Evolutionary conservation across 2,888 invertebrate genomes (phyloP).

Genomic region (Mystacides longicornis): DNA sequence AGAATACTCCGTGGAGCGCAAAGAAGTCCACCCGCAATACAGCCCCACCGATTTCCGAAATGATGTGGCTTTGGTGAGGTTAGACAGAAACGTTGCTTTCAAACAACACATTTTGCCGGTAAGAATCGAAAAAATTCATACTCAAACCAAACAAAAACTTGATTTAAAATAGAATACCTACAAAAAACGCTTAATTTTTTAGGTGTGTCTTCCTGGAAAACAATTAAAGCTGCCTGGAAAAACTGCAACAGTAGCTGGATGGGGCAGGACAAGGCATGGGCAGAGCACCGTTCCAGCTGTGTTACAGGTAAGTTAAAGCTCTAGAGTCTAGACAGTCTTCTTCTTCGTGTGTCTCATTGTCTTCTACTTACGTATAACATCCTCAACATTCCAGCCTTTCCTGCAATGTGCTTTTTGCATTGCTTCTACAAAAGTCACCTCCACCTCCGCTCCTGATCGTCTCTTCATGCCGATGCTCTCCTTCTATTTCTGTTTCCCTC

Average conservation of each 20-base stretch:
- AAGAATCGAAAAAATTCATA: not conserved
- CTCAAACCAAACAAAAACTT: too few species aligned
- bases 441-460: too few species aligned
- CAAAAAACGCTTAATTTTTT: too few species aligned
- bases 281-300: conserved; percentile 82
- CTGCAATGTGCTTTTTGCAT: too few species aligned
- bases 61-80: conserved; percentile 76
- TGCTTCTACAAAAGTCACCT: too few species aligned
- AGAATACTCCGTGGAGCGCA: conserved; percentile 80
- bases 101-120: conserved; percentile 88
- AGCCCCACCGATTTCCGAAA: conserved; percentile 88
- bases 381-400: too few species aligned
- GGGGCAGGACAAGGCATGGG: conserved; percentile 87
- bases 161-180: too few species aligned
- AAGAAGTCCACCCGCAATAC: conserved; percentile 86
- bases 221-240: conserved; percentile 74
- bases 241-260: conserved; percentile 87
- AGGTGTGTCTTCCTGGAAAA: conserved; percentile 75
- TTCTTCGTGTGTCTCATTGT: too few species aligned
- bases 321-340: too few species aligned
- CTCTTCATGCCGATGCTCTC: too few species aligned
- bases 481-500: too few species aligned
- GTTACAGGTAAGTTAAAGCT: conserved; percentile 56
- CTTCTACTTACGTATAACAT: too few species aligned
- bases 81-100: conserved; percentile 75